Conservation (phyloP, 2,888 invertebrate genomes). For the Sphaerophoria taeniata region DNA sequence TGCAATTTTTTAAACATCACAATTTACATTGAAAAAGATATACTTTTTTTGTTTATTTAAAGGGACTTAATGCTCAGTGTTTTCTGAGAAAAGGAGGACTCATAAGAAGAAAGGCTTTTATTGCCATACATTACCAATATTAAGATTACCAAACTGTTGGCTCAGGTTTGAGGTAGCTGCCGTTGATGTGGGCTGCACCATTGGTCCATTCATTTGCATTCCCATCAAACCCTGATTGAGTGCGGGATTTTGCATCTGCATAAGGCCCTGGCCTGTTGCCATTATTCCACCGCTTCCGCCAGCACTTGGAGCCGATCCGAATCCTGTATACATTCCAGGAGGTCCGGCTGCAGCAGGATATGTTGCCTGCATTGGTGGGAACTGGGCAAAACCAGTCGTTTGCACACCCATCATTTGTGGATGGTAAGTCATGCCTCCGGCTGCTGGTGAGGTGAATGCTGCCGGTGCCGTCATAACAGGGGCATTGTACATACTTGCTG, state of each 20-base stretch:
- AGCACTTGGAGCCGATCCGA: constrained; percentile 51
- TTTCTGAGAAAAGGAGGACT: constrained; percentile 23
- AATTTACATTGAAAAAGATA: constrained; percentile 50
- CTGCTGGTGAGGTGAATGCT: constrained; percentile 81
- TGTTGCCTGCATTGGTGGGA: constrained; percentile 77
- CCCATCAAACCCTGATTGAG: constrained; percentile 78
- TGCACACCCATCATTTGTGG: constrained; percentile 75
- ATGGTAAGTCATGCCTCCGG: constrained; percentile 75
- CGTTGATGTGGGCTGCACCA: constrained; percentile 74
- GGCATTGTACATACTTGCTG: constrained; percentile 82
- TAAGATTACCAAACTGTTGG: constrained; percentile 83
- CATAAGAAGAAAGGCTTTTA: constrained; percentile 75
- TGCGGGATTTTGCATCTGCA: constrained; percentile 78
- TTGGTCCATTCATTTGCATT: constrained; percentile 73
- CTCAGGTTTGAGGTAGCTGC: constrained; percentile 80
- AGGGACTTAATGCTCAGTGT: constrained; percentile 32
- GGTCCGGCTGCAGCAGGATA: constrained; percentile 66
- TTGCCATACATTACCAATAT: constrained; percentile 83
- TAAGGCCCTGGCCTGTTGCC: constrained; percentile 78
- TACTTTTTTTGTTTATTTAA: constrained; percentile 22
- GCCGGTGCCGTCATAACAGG: constrained; percentile 83
- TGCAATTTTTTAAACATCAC: constrained; percentile 45
- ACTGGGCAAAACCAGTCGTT: constrained; percentile 79
- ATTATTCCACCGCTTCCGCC: constrained; percentile 76
- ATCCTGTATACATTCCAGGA: constrained; percentile 63